Evolutionary conservation across 2,113 vertebrate genomes (phyloP), one percentile per base, ranked within the genome.

Genomic region (Tyto alba): DNA sequence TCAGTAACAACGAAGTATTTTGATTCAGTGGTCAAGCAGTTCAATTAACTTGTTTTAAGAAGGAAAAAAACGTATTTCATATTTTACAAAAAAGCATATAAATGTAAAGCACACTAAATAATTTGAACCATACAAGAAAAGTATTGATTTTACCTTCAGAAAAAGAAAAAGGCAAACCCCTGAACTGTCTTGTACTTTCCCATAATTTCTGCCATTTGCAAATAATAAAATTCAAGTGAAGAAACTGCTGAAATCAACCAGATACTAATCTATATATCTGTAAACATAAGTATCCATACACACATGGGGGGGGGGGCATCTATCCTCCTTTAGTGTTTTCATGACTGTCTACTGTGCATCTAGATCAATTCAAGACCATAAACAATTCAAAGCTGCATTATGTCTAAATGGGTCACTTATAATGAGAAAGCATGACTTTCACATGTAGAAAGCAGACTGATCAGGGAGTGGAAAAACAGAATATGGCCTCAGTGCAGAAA

Each of bases 321-420:
- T 27, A 86, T 23, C 38, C 18, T 88, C 38, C 68, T 81, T 84
- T 36, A 76, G 53, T 47, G 15, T 59, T 63, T 36, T 73, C 34
- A 26, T 50, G 26, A 27, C 18, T 76, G 12, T 26, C 30, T 48
- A 47, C n/a, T 56, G 11, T 71, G 67, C 52, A 79, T 89, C 62
- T 57, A 82, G 57, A 89, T 71, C 90, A 88, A 85, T 50, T 13
- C 36, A 78, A 94, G 53, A 82, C 41, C 69, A 95, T 91, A 96
- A 90, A 95, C 57, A 76, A 80, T 95, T 79, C 64, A 92, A 71
- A 94, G 45, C 89, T 94, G 79, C 48, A 67, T 96, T 94, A 93
- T 93, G 56, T 60, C 75, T 95, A 95, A 98, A 96, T 97, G 93
- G 89, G 90, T 98, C 95, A 97, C 77, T 86, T 97, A 85, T 90